Evolutionary conservation across 64 coral and sea anemone genomes (phyloP), one percentile per base, ranked within the genome.

Genomic region (Orbicella faveolata): DNA sequence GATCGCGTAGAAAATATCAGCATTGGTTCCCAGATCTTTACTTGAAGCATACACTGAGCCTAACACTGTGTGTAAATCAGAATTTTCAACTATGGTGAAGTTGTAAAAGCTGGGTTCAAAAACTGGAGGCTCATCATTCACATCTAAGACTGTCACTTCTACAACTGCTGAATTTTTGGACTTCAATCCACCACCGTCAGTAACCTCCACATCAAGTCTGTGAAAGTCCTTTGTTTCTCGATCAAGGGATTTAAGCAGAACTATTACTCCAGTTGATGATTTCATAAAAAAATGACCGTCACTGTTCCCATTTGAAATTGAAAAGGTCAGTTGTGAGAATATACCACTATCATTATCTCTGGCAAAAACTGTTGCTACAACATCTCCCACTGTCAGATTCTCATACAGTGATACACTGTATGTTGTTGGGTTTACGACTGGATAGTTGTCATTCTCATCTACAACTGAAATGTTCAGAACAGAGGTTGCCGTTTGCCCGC

Each of bases 1-100:
- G 10, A 99, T 89, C 36, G 88, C 91, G 53, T 99, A 99, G 52
- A 36, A 91, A 89, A 99, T 87, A 14, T 90, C 76, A 67, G 94
- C 97, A 94, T 95, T 95, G 88, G 89, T 93, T 30, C 97, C 97
- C 73, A 93, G 80, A 84, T 99, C 97, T 93, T 96, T 93, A 34
- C 97, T 99, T 72, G 77, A 89, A 21, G 97, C 97, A 73, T 80
- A 26, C 39, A 99, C 94, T 55, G 64, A 91, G 66, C 97, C 97
- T 72, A 99, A 20, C 53, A 94, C 66, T 15, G 61, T 79, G 0
- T 44, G 26, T 63, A 80, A 53, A 74, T 87, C 44, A 21, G 88
- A 90, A 72, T 99, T 95, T 86, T 99, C 97, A 79, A 84, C 19
- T 76, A 99, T 68, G 52, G 77, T 86, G 69, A 91, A 96, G 52